A percentile compares a stretch with the other conserved stretches of the same genome.
Conservation (phyloP, 2,797 vertebrate genomes). For the Podargus strigoides region DNA sequence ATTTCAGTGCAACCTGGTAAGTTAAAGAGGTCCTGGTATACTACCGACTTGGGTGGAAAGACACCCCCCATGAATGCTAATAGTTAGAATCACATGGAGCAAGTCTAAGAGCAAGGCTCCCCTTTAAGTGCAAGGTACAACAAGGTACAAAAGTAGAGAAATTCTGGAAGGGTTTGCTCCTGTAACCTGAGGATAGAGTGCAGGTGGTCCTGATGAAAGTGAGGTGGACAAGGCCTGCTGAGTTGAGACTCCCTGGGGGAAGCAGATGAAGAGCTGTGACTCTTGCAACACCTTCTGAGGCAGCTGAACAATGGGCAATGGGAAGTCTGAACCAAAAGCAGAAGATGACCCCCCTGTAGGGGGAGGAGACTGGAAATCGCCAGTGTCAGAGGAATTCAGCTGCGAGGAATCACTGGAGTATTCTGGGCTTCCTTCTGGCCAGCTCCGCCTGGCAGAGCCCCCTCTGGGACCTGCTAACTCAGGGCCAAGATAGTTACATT, state of each 20-base stretch:
- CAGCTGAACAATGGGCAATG: conserved; percentile 74
- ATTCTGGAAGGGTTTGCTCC: conserved; percentile 71
- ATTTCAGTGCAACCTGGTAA: not conserved
- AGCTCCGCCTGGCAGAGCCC: conserved; percentile 80
- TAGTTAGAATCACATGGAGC: not conserved
- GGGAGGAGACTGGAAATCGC: conserved; percentile 92
- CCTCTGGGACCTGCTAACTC: conserved; percentile 82
- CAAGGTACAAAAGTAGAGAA: conserved; percentile 12
- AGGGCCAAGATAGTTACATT: conserved; percentile 78
- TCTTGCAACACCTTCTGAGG: conserved; percentile 78
- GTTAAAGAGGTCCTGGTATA: not conserved
- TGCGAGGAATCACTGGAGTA: conserved; percentile 91
- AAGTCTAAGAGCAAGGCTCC: not conserved
- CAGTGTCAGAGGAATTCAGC: conserved; percentile 88
- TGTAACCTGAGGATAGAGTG: conserved; percentile 84
- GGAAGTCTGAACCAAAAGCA: conserved; percentile 72
- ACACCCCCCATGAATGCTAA: not conserved
- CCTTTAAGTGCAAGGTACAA: not conserved
- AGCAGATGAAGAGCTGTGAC: conserved; percentile 80
- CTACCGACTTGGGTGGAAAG: not conserved
- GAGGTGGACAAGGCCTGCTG: conserved; percentile 86
- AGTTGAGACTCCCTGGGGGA: conserved; percentile 76
- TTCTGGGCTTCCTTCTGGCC: conserved; percentile 87
- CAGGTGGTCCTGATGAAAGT: conserved; percentile 75
- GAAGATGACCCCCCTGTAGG: conserved; percentile 74